Base-by-base conservation (phyloP, 2,113 vertebrate genomes). In the Tricholaema leucomelas region DNA sequence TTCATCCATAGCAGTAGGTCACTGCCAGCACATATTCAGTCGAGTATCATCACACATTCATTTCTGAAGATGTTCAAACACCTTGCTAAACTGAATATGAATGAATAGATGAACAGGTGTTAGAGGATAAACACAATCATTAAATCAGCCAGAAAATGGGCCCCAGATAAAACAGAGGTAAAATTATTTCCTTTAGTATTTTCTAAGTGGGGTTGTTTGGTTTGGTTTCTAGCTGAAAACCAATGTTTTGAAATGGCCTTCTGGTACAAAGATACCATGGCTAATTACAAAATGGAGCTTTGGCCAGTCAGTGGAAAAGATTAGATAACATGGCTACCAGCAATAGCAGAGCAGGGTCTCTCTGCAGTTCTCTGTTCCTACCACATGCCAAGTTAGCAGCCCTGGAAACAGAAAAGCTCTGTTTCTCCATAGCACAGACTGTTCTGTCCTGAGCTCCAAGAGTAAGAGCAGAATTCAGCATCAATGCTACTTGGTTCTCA, bases 21-120 rank as follows among this genome's bases (percentile, higher is more conserved):
- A 91, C 87, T 94, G 93, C 81, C 79, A 91, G 69, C 28, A 61
- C 79, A 77, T 85, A 96, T 91, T 92, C 93, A 95, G 81, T 55
- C 0, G 1, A 89, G 44, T 92, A 90, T 77, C 30, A 2, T 90
- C 90, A 86, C 52, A 81, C 66, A 82, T 88, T 91, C 64, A 88
- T 90, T 78, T 82, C 67, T 95, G 87, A 91, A 92, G 81, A 66
- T 84, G 82, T 72, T 92, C 72, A 94, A 94, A 94, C 69, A 90
- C 75, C 38, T 90, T 77, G 35, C 46, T 91, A 78, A 81, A 94
- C 94, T 94, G 91, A 95, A 94, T 93, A 90, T 71, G 64, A 91
- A 87, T 82, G 44, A 74, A 77, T 77, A 87, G 93, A 95, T 93
- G 81, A 96, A 89, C 91, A 90, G 85, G 60, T 89, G 60, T 58